Evolutionary conservation across 2,888 invertebrate species (phyloP).

Genomic region (Caenorhabditis macrosperma): DNA sequence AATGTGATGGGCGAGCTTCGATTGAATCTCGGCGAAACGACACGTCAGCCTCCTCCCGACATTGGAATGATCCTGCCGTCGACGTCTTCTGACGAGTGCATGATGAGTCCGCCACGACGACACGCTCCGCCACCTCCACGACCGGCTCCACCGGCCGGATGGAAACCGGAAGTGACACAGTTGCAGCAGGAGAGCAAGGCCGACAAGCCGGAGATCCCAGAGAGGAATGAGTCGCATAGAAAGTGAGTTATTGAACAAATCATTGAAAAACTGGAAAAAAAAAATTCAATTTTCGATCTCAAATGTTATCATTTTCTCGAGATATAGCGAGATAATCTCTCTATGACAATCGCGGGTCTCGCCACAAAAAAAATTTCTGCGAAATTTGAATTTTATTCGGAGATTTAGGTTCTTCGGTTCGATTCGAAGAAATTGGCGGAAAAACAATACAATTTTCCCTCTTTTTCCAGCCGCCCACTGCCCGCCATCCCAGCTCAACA

Average conservation of each 20-base stretch:
- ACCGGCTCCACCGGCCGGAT: slow-evolving; percentile 42
- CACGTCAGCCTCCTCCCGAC: slow-evolving; percentile 19
- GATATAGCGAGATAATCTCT: too few relatives aligned
- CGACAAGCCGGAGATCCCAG: slow-evolving; percentile 18
- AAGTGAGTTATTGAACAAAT: slow-evolving; percentile 19
- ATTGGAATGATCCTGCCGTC: slow-evolving; percentile 16
- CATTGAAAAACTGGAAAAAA: background rate
- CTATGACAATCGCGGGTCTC: too few relatives aligned
- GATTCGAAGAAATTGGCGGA: too few relatives aligned
- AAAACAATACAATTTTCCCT: background rate
- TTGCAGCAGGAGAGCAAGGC: background rate
- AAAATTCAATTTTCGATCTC: background rate
- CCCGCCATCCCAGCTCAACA: slow-evolving; percentile 27
- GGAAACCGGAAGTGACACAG: slow-evolving; percentile 37
- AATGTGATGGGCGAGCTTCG: slow-evolving; percentile 38
- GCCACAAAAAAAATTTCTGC: too few relatives aligned
- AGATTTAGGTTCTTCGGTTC: too few relatives aligned
- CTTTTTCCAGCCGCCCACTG: slow-evolving; percentile 26
- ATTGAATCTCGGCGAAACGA: slow-evolving; percentile 20
- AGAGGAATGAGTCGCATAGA: slow-evolving; percentile 16
- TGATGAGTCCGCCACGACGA: slow-evolving; percentile 39
- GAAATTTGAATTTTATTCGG: too few relatives aligned
- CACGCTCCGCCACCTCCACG: slow-evolving; percentile 40
- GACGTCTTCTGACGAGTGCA: background rate
- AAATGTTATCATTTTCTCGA: too few relatives aligned